phyloP scores from a whole-genome alignment of 2,888 invertebrate species.

The Eulithis testata region DNA sequence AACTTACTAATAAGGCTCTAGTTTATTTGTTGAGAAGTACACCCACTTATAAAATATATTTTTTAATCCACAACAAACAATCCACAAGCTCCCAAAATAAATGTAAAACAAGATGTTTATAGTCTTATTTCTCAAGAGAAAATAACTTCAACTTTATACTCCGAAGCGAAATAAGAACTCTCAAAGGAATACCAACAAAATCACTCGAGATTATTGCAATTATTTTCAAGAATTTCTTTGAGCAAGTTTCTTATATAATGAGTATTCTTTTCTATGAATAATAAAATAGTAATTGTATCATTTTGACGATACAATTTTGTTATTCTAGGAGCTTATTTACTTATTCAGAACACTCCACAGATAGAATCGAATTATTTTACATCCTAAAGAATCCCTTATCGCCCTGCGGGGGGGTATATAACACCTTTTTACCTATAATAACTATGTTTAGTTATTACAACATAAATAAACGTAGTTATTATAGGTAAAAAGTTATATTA shows the following conservation, averaged over 20 bases:
- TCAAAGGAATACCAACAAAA: constrained; percentile 28
- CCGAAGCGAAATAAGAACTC: constrained; percentile 7
- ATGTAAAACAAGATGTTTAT: constrained; percentile 9
- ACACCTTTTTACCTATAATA: no score
- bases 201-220: constrained; percentile 17
- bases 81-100: neutral
- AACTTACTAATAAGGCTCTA: neutral
- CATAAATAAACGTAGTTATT: no score
- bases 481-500: no score
- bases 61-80: neutral
- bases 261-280: neutral
- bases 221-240: constrained; percentile 8
- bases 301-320: neutral
- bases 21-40: neutral
- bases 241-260: neutral
- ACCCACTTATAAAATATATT: no score
- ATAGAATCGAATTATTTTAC: no score
- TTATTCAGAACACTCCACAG: no score
- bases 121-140: constrained; percentile 16
- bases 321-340: no score
- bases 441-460: no score
- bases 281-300: neutral
- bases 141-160: constrained; percentile 21
- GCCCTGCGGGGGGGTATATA: no score
- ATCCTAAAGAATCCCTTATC: no score